Percentiles rank a stretch among this genome's conserved stretches.
Evolutionary conservation across 1,140 invertebrate species (phyloP).

Genomic region (Pteromalus puparum): DNA sequence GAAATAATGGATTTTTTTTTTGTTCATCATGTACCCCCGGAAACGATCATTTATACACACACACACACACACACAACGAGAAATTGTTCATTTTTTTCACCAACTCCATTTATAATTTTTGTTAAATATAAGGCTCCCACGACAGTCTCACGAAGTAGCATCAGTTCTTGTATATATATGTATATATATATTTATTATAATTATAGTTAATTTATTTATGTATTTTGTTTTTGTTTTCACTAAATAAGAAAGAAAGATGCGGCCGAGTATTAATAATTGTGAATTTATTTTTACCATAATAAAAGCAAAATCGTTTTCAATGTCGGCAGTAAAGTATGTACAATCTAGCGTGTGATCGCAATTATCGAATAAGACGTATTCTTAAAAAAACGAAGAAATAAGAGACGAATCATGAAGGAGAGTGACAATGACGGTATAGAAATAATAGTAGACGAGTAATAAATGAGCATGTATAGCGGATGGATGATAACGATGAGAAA

Average conservation of each 20-base stretch:
- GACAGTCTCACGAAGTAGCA: slow-evolving; percentile 66
- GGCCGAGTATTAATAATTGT: slow-evolving; percentile 52
- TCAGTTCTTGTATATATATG: slow-evolving; percentile 60
- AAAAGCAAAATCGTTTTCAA: slow-evolving; percentile 54
- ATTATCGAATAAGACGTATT: slow-evolving; percentile 47
- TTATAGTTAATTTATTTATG: not conserved
- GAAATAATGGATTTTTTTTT: slow-evolving; percentile 35
- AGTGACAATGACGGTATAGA: slow-evolving; percentile 38
- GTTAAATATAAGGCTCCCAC: slow-evolving; percentile 63
- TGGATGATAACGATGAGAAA: slow-evolving; percentile 40
- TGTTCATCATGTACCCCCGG: not conserved
- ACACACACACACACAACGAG: not conserved
- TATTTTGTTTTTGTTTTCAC: slow-evolving; percentile 21
- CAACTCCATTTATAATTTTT: slow-evolving; percentile 55
- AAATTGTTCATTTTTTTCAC: slow-evolving; percentile 43
- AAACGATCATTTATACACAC: slow-evolving; percentile 44
- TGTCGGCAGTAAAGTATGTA: slow-evolving; percentile 54
- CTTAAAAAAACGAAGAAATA: slow-evolving; percentile 34
- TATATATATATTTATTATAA: slow-evolving; percentile 24
- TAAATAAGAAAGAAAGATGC: slow-evolving; percentile 42
- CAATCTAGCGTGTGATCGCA: slow-evolving; percentile 54
- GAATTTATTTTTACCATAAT: slow-evolving; percentile 55
- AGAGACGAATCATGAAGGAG: slow-evolving; percentile 32
- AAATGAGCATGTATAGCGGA: slow-evolving; percentile 31
- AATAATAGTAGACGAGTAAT: slow-evolving; percentile 30